Percentiles rank a stretch among this genome's conserved stretches.
Evolutionary conservation across 2,888 invertebrate genomes (phyloP).

Genomic region (Lithosia quadra): DNA sequence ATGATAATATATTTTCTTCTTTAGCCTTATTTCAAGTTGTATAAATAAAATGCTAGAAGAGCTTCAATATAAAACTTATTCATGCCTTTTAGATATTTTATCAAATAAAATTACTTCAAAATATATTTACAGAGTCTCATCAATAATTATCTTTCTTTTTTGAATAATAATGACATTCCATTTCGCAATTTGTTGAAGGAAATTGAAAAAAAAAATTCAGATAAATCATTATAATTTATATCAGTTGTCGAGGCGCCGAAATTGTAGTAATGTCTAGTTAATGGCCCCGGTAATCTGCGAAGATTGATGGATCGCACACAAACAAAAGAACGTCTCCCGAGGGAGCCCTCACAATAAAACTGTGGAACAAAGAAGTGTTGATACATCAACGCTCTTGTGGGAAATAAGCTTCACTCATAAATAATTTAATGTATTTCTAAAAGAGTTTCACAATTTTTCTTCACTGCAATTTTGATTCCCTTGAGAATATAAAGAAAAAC

Average conservation of each 20-base stretch:
- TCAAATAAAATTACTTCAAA: not conserved
- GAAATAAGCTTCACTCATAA: constrained; percentile 23
- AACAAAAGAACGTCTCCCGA: constrained; percentile 20
- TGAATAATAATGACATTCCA: not conserved
- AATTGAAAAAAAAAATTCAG: constrained; percentile 27
- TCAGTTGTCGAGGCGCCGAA: constrained; percentile 4
- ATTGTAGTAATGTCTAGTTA: constrained; percentile 27
- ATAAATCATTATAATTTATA: constrained; percentile 11
- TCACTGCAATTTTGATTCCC: not conserved
- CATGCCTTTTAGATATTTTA: not conserved
- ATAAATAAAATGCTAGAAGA: not conserved
- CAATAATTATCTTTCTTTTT: not conserved
- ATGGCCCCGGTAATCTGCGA: constrained; percentile 28
- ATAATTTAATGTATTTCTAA: constrained; percentile 2
- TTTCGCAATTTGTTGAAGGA: constrained; percentile 8
- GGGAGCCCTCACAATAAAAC: constrained; percentile 21
- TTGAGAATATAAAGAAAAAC: not conserved
- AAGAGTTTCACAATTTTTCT: not conserved
- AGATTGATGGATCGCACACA: constrained; percentile 38
- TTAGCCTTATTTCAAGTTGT: too few species aligned
- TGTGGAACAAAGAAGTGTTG: constrained; percentile 22
- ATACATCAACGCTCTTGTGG: constrained; percentile 24
- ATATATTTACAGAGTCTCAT: not conserved
- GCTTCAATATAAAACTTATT: not conserved
- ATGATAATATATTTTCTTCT: not conserved